phyloP scores from a whole-genome alignment of 1,140 invertebrate species.

The Halesus radiatus region DNA sequence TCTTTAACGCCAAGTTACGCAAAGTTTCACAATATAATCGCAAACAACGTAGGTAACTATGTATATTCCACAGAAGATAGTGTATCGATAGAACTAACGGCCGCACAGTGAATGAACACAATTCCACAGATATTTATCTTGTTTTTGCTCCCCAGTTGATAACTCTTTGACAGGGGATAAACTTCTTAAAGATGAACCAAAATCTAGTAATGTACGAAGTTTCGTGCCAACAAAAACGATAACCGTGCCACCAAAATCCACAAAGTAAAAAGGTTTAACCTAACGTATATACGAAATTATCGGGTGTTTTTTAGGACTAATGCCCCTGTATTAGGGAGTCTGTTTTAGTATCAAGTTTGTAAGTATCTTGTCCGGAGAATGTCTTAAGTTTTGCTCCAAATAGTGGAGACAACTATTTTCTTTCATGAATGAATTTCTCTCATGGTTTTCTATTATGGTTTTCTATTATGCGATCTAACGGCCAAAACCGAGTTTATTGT shows the following conservation, averaged over 20 bases:
- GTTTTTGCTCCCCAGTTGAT: conserved; percentile 11
- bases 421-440: neutral
- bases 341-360: neutral
- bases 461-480: neutral
- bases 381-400: neutral
- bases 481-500: too few species aligned
- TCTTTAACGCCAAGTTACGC: neutral
- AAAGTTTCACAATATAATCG: neutral
- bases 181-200: conserved; percentile 4
- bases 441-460: neutral
- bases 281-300: neutral
- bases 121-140: neutral
- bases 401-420: neutral
- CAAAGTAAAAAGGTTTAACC: neutral
- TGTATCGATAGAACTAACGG: neutral
- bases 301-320: too few species aligned
- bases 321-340: too few species aligned
- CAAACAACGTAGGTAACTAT: too few species aligned
- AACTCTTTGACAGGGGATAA: conserved; percentile 2
- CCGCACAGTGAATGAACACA: neutral
- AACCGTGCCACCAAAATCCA: neutral
- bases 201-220: conserved; percentile 6
- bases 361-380: neutral
- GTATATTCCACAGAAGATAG: neutral
- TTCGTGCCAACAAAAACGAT: neutral